Evolutionary conservation across 2,888 invertebrate genomes (phyloP), one percentile per base, ranked within the genome.

Genomic region (Cylindroiulus punctatus): DNA sequence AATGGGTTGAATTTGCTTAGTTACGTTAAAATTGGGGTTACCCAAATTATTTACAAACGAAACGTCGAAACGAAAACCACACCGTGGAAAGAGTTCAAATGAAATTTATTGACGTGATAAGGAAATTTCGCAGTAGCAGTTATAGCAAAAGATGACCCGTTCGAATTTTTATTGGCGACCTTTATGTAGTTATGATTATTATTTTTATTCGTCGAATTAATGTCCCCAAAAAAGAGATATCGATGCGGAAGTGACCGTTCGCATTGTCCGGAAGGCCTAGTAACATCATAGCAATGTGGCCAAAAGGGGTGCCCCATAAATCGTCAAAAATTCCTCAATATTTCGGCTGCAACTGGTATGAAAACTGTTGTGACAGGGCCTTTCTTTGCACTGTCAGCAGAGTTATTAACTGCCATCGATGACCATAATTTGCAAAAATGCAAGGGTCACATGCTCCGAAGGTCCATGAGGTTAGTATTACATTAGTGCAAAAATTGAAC

Each of bases 161-260:
- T 36, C 36, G 7, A 36, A 36, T 36, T 36, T 36, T 36, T 36
- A 36, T 36, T 36, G 7, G 65, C 65, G 22, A 65, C 22, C 65
- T 65, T 65, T 22, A 65, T 44, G 8, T 47, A 47, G 47, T 47
- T 47, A 47, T 65, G 22, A 26, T 7, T 65, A 65, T 65, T 7
- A 22, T 65, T 65, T 65, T 65, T 65, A 22, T 65, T 65, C 26
- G 22, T 65, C 65, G 26, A 65, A 22, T 65, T 44, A 44, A 44
- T 22, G 65, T 22, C 65, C 7, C 10, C 12, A 26, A 22, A 65
- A 22, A 65, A 22, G 22, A 65, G 65, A 65, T 65, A 65, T 22
- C 22, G 65, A 65, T 26, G 65, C 65, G 65, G 65, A 65, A 65
- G 65, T 65, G 65, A 65, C 65, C 47, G 47, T 47, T 47, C 17